Evolutionary conservation across 2,113 vertebrate species (phyloP).

Genomic region (Pristiophorus japonicus): DNA sequence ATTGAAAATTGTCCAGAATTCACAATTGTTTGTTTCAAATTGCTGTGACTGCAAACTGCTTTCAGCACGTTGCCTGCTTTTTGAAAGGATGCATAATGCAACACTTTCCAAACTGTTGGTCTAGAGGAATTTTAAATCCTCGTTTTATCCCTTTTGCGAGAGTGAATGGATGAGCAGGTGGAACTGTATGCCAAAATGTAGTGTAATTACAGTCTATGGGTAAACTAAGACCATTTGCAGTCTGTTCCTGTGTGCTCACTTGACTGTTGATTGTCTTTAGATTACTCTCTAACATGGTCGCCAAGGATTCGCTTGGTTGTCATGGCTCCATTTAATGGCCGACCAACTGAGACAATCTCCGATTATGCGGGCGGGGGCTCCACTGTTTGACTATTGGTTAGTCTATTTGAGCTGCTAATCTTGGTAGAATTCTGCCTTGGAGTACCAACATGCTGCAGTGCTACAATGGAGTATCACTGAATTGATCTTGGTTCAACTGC

Average conservation of each 20-base stretch:
- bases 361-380: not conserved
- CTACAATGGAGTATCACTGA: not conserved
- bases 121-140: not conserved
- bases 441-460: too few species aligned
- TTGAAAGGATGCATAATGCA: not conserved
- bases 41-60: not conserved
- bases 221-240: not conserved
- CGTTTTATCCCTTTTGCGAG: not conserved
- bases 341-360: not conserved
- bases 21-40: not conserved
- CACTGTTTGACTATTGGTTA: not conserved
- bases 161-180: not conserved
- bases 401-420: too few species aligned
- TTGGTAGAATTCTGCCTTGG: too few species aligned
- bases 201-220: not conserved
- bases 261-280: not conserved
- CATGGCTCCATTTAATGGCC: not conserved
- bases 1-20: slow-evolving; percentile 9
- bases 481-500: not conserved
- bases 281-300: too few species aligned
- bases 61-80: not conserved
- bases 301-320: not conserved
- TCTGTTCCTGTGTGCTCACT: not conserved
- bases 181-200: not conserved
- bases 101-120: not conserved